A percentile compares a stretch with the other conserved stretches of the same genome.
phyloP scores from a whole-genome alignment of 2,113 vertebrate genomes.

The Ornithorhynchus anatinus region DNA sequence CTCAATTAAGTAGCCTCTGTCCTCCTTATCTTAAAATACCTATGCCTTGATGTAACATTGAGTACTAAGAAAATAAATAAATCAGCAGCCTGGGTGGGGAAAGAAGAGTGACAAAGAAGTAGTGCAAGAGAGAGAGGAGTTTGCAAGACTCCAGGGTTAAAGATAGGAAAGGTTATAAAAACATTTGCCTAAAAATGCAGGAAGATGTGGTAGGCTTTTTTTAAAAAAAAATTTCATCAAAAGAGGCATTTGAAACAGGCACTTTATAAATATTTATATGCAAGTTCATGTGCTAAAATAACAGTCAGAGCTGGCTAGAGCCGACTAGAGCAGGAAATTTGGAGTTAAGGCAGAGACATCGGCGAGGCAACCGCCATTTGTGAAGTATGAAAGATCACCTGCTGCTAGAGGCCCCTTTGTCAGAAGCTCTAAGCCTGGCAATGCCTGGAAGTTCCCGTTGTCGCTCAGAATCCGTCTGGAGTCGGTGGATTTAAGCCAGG shows the following conservation, averaged over 20 bases:
- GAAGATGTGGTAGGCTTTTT: neutral
- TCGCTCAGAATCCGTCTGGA: too few relatives aligned
- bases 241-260: neutral
- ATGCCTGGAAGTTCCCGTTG: rapidly evolving
- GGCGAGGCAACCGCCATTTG: neutral
- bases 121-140: neutral
- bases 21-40: constrained; percentile 3
- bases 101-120: neutral
- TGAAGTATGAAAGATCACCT: neutral
- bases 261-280: constrained; percentile 5
- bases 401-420: neutral
- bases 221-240: neutral
- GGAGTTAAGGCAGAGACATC: rapidly evolving
- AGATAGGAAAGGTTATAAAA: constrained; percentile 15
- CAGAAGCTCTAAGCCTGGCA: neutral
- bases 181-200: constrained; percentile 2
- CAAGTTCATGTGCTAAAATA: constrained; percentile 9
- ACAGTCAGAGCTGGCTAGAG: neutral
- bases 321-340: neutral
- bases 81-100: neutral
- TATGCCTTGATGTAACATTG: constrained; percentile 1
- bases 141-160: neutral
- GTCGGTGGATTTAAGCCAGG: neutral
- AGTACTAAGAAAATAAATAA: constrained; percentile 32
- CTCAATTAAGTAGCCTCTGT: neutral